Conservation (phyloP, 1,140 invertebrate species). For the Drosophila subpulchrella region DNA sequence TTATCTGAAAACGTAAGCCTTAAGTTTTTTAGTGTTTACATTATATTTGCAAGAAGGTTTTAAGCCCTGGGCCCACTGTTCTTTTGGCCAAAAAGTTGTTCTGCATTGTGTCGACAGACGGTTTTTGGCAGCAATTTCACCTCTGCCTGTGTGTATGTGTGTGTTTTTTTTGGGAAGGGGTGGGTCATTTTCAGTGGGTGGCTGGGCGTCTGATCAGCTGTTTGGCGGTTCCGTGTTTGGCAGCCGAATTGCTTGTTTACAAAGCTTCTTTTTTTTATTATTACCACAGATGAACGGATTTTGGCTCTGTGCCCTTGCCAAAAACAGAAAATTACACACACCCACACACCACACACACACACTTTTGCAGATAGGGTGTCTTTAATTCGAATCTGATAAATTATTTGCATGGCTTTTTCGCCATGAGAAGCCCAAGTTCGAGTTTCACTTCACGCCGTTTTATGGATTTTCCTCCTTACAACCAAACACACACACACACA, state of each 20-base stretch:
- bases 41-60: background rate
- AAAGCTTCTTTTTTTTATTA: constrained; percentile 31
- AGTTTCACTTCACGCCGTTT: constrained; percentile 61
- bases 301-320: constrained; percentile 40
- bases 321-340: constrained; percentile 18
- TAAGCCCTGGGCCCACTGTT: constrained; percentile 20
- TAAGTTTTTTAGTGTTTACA: background rate
- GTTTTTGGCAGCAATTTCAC: constrained; percentile 53
- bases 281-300: constrained; percentile 7
- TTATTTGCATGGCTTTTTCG: constrained; percentile 38
- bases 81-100: constrained; percentile 27
- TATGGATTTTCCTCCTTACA: constrained; percentile 67
- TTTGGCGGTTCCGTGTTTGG: constrained; percentile 42
- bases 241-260: constrained; percentile 72
- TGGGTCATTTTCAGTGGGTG: constrained; percentile 14
- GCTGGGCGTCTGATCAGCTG: constrained; percentile 57
- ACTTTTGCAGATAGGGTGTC: constrained; percentile 26
- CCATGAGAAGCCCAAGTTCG: constrained; percentile 42
- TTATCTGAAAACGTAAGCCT: background rate
- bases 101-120: constrained; percentile 57
- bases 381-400: constrained; percentile 66
- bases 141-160: background rate
- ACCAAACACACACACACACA: constrained; percentile 7
- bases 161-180: constrained; percentile 10
- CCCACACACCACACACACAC: constrained; percentile 13